These are phyloP conservation scores for Pseudachorutes palmiensis DNA, from an alignment of 1,140 invertebrate species.

Conservation along the genomic window DNA sequence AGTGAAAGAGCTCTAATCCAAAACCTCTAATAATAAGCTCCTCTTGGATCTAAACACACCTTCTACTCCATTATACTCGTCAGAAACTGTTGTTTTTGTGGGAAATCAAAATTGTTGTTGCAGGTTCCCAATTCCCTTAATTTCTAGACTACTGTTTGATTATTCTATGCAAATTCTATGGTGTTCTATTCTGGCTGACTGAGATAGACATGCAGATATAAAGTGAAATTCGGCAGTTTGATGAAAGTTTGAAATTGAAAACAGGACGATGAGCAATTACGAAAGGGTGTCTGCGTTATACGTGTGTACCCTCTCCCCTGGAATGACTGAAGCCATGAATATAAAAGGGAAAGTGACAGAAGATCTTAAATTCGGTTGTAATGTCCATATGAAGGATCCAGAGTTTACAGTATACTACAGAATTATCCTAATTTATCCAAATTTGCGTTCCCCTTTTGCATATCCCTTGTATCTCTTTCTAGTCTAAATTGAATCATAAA, in stretches of 20 bases:
- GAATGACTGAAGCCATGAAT: too few species aligned
- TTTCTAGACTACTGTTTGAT: background rate
- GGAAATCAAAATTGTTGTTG: background rate
- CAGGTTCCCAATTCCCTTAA: background rate
- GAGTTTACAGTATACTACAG: too few species aligned
- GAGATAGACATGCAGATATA: too few species aligned
- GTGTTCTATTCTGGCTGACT: too few species aligned
- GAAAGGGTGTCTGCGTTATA: too few species aligned
- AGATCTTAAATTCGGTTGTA: too few species aligned
- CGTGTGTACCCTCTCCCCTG: too few species aligned
- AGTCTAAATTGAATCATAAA: constrained; percentile 9
- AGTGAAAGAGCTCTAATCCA: background rate
- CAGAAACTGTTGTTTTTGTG: background rate
- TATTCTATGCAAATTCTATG: background rate
- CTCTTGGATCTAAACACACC: background rate
- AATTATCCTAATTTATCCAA: constrained; percentile 14
- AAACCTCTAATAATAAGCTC: background rate
- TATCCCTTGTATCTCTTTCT: background rate
- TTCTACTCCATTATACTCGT: background rate
- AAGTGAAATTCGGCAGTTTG: too few species aligned
- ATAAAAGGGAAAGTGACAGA: too few species aligned
- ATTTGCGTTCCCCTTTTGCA: background rate
- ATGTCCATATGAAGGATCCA: too few species aligned
- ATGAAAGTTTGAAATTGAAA: too few species aligned
- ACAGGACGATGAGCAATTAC: too few species aligned